Percentiles rank a stretch among this genome's conserved stretches.
Evolutionary conservation across 2,113 vertebrate species (phyloP).

Genomic region (Ctenodactylus gundi): DNA sequence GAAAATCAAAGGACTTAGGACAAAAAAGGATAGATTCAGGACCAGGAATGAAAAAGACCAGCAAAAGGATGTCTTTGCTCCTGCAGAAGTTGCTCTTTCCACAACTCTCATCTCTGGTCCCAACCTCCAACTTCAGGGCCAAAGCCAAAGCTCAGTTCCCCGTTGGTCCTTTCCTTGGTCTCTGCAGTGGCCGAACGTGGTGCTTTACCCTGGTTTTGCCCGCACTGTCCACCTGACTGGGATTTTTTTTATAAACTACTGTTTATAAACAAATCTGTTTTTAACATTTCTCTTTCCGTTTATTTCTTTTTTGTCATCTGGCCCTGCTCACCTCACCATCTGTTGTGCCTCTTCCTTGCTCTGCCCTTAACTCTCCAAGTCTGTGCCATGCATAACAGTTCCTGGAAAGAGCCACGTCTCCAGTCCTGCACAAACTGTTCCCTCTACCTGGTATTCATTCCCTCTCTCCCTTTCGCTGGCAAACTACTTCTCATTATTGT

Average conservation of each 20-base stretch:
- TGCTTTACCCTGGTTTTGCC: background rate
- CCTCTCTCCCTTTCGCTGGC: background rate
- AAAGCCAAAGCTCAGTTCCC: background rate
- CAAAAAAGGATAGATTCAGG: background rate
- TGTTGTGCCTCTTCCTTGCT: background rate
- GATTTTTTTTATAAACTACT: too few relatives aligned
- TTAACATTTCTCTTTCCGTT: background rate
- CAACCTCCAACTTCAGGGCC: background rate
- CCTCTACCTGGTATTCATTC: background rate
- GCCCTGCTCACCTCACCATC: background rate
- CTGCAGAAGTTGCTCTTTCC: background rate
- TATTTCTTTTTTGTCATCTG: background rate
- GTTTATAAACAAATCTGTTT: background rate
- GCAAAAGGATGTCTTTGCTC: background rate
- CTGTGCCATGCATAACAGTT: rapidly evolving
- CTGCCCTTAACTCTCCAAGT: background rate
- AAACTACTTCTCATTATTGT: background rate
- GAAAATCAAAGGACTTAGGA: background rate
- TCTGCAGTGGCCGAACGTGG: background rate
- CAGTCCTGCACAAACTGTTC: background rate
- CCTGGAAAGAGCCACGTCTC: background rate
- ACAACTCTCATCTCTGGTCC: rapidly evolving
- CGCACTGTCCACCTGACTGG: background rate
- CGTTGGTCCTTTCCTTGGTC: background rate
- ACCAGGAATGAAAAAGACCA: background rate